Evolutionary conservation across 2,797 vertebrate species (phyloP), one percentile per base, ranked within the genome.

Genomic region (Limnodromus scolopaceus): DNA sequence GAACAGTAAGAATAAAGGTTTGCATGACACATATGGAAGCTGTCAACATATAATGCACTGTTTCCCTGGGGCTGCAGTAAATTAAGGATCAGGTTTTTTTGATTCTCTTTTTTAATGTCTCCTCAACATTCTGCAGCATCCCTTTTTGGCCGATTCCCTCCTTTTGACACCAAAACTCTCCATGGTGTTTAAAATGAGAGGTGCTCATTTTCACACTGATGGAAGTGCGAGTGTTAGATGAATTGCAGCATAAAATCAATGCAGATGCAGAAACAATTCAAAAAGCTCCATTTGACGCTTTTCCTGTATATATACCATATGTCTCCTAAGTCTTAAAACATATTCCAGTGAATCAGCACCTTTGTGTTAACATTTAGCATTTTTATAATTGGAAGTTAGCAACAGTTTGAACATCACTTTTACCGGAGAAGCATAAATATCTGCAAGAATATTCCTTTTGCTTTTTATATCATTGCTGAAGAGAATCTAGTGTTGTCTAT

Each of bases 1-100:
- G 90, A 97, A 95, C 87, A 66, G 46, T 87, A 96, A 93, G 82
- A 95, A 95, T 94, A 96, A 96, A 94, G 92, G 83, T 95, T 96
- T 96, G 87, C 94, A 96, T 95, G 97, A 96, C 92, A 96, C 96
- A 96, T 96, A 96, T 96, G 97, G 97, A 97, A 97, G 66, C 87
- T 97, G 96, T 98, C 97, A 97, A 94, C 90, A 93, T 97, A 61
- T 93, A 95, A 97, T 92, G 88, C 96, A 72, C 58, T 93, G 25
- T 92, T 94, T 94, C 80, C 69, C 94, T 84, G 45, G 28, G 92
- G 97, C 92, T 91, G 70, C 81, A 66, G 81, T 92, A 95, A 96
- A 96, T 95, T 93, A 96, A 95, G 55, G 79, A 89, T 95, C 76
- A 82, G 83, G 34, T 5, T 80, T 79, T 83, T 87, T 91, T 91